Evolutionary conservation across 2,797 vertebrate species (phyloP).

Genomic region (Anguilla obscura): DNA sequence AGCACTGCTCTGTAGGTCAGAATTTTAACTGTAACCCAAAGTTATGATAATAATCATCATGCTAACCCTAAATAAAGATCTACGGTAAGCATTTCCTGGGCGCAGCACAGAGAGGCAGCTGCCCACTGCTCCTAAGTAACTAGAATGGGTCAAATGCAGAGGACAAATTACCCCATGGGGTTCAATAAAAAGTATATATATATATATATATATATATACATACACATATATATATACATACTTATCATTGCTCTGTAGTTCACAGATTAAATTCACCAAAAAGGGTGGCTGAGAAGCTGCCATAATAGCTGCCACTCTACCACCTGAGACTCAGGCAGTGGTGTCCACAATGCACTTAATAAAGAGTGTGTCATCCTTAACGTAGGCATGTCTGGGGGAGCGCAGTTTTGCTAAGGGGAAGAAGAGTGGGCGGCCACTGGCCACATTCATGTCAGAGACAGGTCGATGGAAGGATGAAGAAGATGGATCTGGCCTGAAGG

Average conservation of each 20-base stretch:
- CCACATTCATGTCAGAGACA: slow-evolving; percentile 76
- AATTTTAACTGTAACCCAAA: background rate
- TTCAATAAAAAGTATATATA: background rate
- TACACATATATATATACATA: too few relatives aligned
- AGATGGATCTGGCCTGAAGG: slow-evolving; percentile 75
- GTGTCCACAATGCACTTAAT: slow-evolving; percentile 80
- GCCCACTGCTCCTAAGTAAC: too few relatives aligned
- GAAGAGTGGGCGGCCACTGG: slow-evolving; percentile 81
- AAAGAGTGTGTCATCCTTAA: slow-evolving; percentile 79
- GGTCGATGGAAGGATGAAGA: slow-evolving; percentile 81
- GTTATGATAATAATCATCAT: too few relatives aligned
- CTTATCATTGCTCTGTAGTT: background rate
- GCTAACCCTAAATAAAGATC: too few relatives aligned
- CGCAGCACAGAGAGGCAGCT: too few relatives aligned
- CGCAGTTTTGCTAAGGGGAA: slow-evolving; percentile 72
- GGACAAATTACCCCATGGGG: background rate
- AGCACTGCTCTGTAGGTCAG: background rate
- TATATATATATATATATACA: too few relatives aligned
- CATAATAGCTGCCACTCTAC: background rate
- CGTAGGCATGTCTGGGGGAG: slow-evolving; percentile 70
- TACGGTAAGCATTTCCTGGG: too few relatives aligned
- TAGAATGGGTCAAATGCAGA: too few relatives aligned
- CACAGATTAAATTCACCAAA: background rate
- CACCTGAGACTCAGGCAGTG: slow-evolving; percentile 46
- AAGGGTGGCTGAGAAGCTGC: background rate